Percentiles rank a stretch among this genome's conserved stretches.
These are phyloP conservation scores for Antechinus flavipes DNA, from an alignment of 2,113 vertebrate species.

Conservation along the genomic window DNA sequence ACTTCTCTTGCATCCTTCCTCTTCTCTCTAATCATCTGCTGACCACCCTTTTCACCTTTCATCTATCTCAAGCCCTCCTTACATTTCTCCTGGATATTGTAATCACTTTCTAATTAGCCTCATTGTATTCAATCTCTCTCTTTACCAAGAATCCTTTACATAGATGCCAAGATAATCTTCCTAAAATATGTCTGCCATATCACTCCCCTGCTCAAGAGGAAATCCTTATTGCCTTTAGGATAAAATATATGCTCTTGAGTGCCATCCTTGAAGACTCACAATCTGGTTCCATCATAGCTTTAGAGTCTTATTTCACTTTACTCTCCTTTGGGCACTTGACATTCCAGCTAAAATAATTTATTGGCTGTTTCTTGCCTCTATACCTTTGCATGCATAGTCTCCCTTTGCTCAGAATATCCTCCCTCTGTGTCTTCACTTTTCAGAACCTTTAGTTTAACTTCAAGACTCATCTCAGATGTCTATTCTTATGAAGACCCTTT, in stretches of 20 bases:
- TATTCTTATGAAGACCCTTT: neutral
- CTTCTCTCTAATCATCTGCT: neutral
- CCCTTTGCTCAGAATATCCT: neutral
- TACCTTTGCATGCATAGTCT: neutral
- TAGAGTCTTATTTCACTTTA: neutral
- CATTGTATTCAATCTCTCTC: neutral
- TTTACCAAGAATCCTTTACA: neutral
- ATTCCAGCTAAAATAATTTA: neutral
- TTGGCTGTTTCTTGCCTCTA: neutral
- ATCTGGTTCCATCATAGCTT: neutral
- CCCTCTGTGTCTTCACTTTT: neutral
- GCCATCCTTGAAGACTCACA: neutral
- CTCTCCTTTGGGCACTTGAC: neutral
- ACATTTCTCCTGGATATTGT: neutral
- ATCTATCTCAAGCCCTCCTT: neutral
- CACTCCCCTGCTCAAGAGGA: neutral
- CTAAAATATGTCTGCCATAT: neutral
- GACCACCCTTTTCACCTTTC: neutral
- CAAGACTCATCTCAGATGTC: neutral
- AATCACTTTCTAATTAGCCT: neutral
- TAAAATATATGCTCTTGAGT: neutral
- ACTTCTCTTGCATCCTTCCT: neutral
- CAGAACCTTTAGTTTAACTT: neutral
- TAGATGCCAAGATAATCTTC: neutral
- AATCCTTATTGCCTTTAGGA: neutral